Conservation (phyloP, 2,888 invertebrate species). For the Amphipyra tragopoginis region DNA sequence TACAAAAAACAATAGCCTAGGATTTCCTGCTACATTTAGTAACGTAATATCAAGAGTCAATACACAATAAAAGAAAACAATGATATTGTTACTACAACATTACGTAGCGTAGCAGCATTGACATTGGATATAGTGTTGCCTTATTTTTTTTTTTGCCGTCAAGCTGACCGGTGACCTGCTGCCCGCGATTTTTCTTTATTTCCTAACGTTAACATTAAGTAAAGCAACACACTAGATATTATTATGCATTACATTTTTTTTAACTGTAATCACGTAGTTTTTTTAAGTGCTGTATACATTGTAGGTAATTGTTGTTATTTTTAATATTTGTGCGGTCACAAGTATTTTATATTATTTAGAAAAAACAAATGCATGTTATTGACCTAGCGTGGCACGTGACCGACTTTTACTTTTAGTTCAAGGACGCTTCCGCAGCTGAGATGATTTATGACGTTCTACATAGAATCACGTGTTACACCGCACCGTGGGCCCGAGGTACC, state of each 20-base stretch:
- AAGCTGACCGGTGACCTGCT: constrained; percentile 19
- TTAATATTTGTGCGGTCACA: constrained; percentile 5
- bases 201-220: constrained; percentile 1
- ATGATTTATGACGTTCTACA: constrained; percentile 25
- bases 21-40: constrained; percentile 23
- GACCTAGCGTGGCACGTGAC: constrained; percentile 64
- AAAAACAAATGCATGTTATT: constrained; percentile 63
- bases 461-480: too few relatives aligned
- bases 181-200: constrained; percentile 19
- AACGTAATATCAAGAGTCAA: constrained; percentile 10
- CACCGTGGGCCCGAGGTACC: too few relatives aligned
- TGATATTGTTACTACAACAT: constrained; percentile 12
- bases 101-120: constrained; percentile 28
- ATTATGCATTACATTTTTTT: constrained; percentile 8
- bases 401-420: constrained; percentile 72
- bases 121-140: constrained; percentile 27
- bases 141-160: constrained; percentile 13
- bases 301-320: background rate
- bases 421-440: constrained; percentile 63
- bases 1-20: constrained; percentile 5
- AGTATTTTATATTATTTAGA: constrained; percentile 12
- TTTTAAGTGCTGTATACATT: background rate
- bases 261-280: background rate
- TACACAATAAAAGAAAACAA: constrained; percentile 13
- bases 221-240: constrained; percentile 1